A percentile compares a stretch with the other conserved stretches of the same genome.
Evolutionary conservation across 1,140 invertebrate species (phyloP).

Genomic region (Zaprionus nigranus): DNA sequence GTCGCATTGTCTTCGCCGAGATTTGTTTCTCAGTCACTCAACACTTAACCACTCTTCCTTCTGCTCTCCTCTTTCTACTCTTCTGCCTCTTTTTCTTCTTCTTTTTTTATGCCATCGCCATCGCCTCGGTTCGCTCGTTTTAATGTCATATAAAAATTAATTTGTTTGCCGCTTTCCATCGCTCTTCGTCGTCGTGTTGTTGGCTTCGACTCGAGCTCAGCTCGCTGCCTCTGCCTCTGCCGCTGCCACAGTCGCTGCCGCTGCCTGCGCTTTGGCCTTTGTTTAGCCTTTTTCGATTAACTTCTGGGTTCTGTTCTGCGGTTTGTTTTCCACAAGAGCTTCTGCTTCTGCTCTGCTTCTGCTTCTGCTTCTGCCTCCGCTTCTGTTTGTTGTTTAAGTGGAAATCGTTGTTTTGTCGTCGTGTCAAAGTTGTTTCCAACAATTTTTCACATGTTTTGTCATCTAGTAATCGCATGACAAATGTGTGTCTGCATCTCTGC

Average conservation of each 20-base stretch:
- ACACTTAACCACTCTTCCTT: constrained; percentile 68
- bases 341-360: constrained; percentile 19
- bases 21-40: constrained; percentile 78
- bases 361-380: constrained; percentile 33
- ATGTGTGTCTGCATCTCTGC: neutral
- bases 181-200: constrained; percentile 15
- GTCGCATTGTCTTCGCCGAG: constrained; percentile 73
- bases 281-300: constrained; percentile 82
- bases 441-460: constrained; percentile 66
- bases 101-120: constrained; percentile 32
- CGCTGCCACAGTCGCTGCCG: constrained; percentile 18
- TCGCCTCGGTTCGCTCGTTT: constrained; percentile 77
- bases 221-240: constrained; percentile 17
- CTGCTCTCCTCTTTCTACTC: neutral
- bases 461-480: constrained; percentile 33
- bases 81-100: neutral
- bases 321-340: constrained; percentile 57
- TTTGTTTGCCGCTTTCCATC: constrained; percentile 74
- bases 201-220: neutral
- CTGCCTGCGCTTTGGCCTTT: constrained; percentile 41
- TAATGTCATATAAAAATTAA: constrained; percentile 83
- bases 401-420: constrained; percentile 81
- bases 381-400: constrained; percentile 66
- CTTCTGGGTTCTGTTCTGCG: constrained; percentile 70
- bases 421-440: constrained; percentile 71